phyloP scores from a whole-genome alignment of 2,797 vertebrate genomes.

The Rousettus madagascariensis region DNA sequence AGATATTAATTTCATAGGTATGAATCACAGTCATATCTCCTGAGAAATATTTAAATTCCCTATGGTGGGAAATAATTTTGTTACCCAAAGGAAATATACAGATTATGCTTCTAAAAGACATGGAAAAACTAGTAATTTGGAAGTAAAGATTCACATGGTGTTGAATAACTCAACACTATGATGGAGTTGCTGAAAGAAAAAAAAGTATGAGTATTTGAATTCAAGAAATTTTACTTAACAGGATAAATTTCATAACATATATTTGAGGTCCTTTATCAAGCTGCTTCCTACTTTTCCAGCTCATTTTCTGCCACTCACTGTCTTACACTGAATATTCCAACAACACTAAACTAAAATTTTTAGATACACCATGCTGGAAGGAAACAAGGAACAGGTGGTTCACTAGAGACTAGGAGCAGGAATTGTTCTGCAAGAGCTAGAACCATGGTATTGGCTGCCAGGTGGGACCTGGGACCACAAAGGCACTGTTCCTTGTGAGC shows the following conservation, averaged over 20 bases:
- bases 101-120: neutral
- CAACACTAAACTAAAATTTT: neutral
- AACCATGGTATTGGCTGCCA: neutral
- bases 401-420: neutral
- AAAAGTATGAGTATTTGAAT: neutral
- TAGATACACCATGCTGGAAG: neutral
- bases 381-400: neutral
- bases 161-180: slow-evolving; percentile 1
- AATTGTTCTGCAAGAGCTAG: neutral
- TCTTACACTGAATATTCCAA: neutral
- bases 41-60: slow-evolving; percentile 1
- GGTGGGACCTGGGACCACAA: neutral
- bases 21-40: neutral
- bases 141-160: slow-evolving; percentile 36
- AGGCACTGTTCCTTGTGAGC: neutral
- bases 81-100: slow-evolving; percentile 24
- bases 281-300: neutral
- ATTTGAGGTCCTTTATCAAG: neutral
- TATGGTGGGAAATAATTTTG: neutral
- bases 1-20: neutral
- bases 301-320: neutral
- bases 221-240: neutral
- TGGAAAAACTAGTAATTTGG: neutral
- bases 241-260: neutral
- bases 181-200: neutral